A percentile compares a stretch with the other conserved stretches of the same genome.
phyloP scores from a whole-genome alignment of 2,113 vertebrate species.

The Prinia subflava region DNA sequence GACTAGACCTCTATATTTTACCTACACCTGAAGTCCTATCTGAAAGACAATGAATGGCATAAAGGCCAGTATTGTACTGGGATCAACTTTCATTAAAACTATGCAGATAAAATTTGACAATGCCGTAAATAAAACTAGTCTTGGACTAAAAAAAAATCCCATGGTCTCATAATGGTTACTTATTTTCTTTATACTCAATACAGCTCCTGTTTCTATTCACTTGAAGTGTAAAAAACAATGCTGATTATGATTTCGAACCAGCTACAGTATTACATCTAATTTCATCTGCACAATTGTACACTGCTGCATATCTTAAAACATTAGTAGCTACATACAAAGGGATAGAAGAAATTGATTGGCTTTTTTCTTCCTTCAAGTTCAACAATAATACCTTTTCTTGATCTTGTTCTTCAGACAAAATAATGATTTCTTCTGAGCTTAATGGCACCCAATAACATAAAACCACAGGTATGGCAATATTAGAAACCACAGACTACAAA shows the following conservation, averaged over 20 bases:
- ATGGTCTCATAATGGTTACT: not conserved
- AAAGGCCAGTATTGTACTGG: not conserved
- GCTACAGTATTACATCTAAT: not conserved
- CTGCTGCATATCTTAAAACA: not conserved
- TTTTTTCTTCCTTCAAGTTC: not conserved
- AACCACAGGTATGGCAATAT: not conserved
- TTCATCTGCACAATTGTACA: not conserved
- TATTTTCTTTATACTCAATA: not conserved
- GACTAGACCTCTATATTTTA: not conserved
- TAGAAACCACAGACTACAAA: not conserved
- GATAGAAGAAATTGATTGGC: rapidly evolving
- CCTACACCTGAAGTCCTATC: not conserved
- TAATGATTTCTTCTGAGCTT: not conserved
- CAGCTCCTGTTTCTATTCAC: not conserved
- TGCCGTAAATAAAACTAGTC: not conserved
- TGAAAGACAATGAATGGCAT: not conserved
- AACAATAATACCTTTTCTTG: not conserved
- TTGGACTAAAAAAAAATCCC: not conserved
- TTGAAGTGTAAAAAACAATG: not conserved
- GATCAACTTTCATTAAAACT: not conserved
- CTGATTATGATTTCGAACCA: not conserved
- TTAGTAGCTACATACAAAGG: not conserved
- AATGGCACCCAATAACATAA: not conserved
- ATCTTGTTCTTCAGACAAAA: not conserved
- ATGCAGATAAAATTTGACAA: not conserved